Base-by-base conservation (phyloP, 2,888 invertebrate species). In the Drosophila mettleri region DNA sequence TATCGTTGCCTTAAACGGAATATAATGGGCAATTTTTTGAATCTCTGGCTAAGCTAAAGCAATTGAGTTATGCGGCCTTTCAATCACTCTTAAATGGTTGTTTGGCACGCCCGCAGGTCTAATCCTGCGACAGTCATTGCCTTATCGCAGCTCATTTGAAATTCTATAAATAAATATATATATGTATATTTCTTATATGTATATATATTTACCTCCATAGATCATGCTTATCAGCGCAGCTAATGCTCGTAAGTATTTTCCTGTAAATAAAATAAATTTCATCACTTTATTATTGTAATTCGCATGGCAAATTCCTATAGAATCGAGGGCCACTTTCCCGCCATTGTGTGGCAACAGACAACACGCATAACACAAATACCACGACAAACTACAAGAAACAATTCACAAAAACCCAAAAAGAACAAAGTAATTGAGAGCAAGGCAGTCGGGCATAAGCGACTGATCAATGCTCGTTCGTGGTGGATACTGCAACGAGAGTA, bases 241-340 rank as follows among this genome's bases (percentile, higher is more conserved):
- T 71, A 82, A 45, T 45, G 43, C 0, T 45, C 43, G 43, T 16
- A 87, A 58, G 77, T 72, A 88, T 88, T 82, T 82, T 68, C 86
- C 86, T 82, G 82, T 74, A 45, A 45, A 88, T 82, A 69, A 87
- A 87, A 85, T 85, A 85, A 87, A 83, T 85, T 71, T 70, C 77
- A 65, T 60, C 79, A 85, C 79, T 83, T 83, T 83, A 87, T 83
- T 83, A 87, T 85, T 83, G 82, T 83, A 82, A 83, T 87, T 85
- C 79, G 82, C 78, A 74, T 86, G 75, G 62, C 59, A 51, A 70
- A 81, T 73, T 62, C 58, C 67, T 54, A 51, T 66, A 18, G 57
- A 46, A 76, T 67, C 61, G 41, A 60, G 69, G 16, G 29, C 27
- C 45, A 12, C 27, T 29, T 27, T 1, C 45, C 29, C 45, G 31